phyloP scores from a whole-genome alignment of 2,113 vertebrate species.

The Engystomops pustulosus region DNA sequence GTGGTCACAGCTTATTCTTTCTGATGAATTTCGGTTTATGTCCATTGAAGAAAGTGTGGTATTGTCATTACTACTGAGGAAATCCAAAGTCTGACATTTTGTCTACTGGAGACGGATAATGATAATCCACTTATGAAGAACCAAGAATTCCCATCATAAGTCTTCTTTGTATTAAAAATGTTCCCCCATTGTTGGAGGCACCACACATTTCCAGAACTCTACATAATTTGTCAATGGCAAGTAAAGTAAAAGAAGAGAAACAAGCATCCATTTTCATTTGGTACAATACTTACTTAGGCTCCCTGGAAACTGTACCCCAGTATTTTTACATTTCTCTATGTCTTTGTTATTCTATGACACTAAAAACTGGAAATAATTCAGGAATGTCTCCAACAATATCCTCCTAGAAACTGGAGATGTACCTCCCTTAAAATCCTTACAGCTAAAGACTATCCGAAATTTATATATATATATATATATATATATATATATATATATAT shows the following conservation, averaged over 20 bases:
- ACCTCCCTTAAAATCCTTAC: too few species aligned
- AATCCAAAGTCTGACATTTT: not conserved
- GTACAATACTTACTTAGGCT: too few species aligned
- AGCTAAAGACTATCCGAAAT: too few species aligned
- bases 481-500: too few species aligned
- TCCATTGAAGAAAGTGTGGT: not conserved
- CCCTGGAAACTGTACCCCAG: too few species aligned
- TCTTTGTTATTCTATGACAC: too few species aligned
- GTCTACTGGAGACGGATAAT: not conserved
- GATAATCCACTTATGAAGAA: conserved; percentile 15
- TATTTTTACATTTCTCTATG: too few species aligned
- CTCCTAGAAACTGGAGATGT: too few species aligned
- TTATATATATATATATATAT: too few species aligned
- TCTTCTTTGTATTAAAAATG: not conserved
- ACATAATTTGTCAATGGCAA: not conserved
- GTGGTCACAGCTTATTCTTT: not conserved
- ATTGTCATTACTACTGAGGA: not conserved
- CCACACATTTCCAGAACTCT: not conserved
- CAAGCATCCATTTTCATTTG: too few species aligned
- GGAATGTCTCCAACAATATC: too few species aligned
- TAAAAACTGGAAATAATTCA: too few species aligned
- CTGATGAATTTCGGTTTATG: not conserved
- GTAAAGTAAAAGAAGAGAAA: not conserved
- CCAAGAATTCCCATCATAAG: not conserved
- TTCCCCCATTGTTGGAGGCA: not conserved